Conservation (phyloP, 2,797 vertebrate species). For the Neoniphon sammara region DNA sequence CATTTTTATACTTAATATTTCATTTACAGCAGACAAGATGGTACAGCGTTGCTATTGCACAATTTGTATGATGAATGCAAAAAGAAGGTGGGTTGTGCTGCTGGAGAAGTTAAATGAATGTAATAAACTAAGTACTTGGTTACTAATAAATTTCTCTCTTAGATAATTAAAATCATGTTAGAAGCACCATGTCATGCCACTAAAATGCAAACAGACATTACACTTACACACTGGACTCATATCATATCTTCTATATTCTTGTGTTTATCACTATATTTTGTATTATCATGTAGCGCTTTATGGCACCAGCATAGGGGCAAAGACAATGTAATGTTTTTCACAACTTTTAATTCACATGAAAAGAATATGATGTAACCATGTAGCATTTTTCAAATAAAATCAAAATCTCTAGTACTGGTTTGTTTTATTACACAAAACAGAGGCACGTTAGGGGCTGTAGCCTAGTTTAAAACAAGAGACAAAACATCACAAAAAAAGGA, state of each 20-base stretch:
- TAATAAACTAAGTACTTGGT: slow-evolving; percentile 12
- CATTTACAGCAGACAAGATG: slow-evolving; percentile 16
- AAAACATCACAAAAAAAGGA: not conserved
- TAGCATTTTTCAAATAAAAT: slow-evolving; percentile 75
- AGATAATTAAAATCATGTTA: slow-evolving; percentile 18
- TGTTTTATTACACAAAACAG: slow-evolving; percentile 16
- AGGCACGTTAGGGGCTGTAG: not conserved
- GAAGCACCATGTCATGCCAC: slow-evolving; percentile 10
- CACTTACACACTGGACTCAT: not conserved
- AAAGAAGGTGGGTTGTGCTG: not conserved
- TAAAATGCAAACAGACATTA: slow-evolving; percentile 7
- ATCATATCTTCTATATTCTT: slow-evolving; percentile 14
- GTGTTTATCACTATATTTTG: slow-evolving; percentile 46
- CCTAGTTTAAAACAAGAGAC: not conserved
- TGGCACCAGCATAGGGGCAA: slow-evolving; percentile 39
- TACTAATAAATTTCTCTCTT: slow-evolving; percentile 23
- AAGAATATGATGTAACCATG: slow-evolving; percentile 53
- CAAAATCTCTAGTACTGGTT: slow-evolving; percentile 47
- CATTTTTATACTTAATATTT: slow-evolving; percentile 10
- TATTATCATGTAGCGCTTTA: slow-evolving; percentile 30
- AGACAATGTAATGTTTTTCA: slow-evolving; percentile 31
- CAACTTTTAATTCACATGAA: slow-evolving; percentile 61
- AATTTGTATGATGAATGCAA: not conserved
- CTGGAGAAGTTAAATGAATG: slow-evolving; percentile 6
- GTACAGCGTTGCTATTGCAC: slow-evolving; percentile 2